These are phyloP conservation scores for Mythimna impura DNA, from an alignment of 2,888 invertebrate genomes.

Conservation along the genomic window DNA sequence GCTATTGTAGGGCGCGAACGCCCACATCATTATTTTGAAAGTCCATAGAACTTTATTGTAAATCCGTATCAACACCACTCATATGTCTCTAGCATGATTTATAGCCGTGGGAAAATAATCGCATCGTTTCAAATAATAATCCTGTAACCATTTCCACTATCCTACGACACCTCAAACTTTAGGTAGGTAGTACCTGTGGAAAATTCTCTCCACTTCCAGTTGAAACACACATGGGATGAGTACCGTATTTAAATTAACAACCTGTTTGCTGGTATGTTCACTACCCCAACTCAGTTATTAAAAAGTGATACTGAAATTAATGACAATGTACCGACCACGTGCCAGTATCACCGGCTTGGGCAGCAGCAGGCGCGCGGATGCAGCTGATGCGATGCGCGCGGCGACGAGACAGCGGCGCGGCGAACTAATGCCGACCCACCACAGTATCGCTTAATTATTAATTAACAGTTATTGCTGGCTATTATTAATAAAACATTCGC, in stretches of 20 bases:
- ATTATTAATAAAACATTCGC: constrained; percentile 90
- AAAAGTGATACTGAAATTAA: neutral
- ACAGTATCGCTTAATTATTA: constrained; percentile 87
- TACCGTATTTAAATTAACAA: constrained; percentile 1
- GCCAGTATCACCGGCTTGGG: neutral
- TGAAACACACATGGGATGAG: neutral
- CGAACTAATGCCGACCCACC: constrained; percentile 81
- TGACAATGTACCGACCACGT: neutral
- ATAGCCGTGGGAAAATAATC: constrained; percentile 85
- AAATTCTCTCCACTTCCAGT: neutral
- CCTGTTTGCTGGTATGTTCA: neutral
- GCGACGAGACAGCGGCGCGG: constrained; percentile 63
- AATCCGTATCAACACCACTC: constrained; percentile 87
- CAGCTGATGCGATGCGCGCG: constrained; percentile 55
- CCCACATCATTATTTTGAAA: constrained; percentile 89
- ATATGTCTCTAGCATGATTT: constrained; percentile 86
- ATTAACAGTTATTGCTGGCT: constrained; percentile 87
- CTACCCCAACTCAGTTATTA: neutral
- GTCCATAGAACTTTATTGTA: constrained; percentile 86
- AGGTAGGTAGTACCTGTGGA: neutral
- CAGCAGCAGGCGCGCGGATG: constrained; percentile 27
- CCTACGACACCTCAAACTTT: neutral
- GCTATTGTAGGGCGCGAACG: constrained; percentile 84
- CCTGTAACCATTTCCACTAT: constrained; percentile 1
- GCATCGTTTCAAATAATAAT: constrained; percentile 30